Base-by-base conservation (phyloP, 2,797 vertebrate species). In the Malacoraja senta region DNA sequence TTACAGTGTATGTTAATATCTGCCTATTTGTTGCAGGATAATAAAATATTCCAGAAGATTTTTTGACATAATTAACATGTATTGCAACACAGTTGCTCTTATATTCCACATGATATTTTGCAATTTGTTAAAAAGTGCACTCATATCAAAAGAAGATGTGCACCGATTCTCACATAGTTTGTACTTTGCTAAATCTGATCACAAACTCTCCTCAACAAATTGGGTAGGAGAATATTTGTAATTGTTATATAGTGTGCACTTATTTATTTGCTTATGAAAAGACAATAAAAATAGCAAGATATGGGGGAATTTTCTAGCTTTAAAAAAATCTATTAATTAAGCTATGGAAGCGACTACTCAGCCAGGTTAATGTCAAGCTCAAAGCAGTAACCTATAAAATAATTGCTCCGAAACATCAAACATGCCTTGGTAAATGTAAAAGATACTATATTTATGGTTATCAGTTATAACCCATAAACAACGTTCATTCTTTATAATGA, bases 401-500 rank as follows among this genome's bases (percentile, higher is more conserved):
- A 88, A 84, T 68, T 68, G 17, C 61, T 88, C 21, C 10, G 6
- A 35, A 88, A 19, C 26, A 88, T 88, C n/a, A 88, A 88, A 88
- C 65, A 53, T 1, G 1, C 63, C 84, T 21, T 35, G n/a, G 63
- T n/a, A n/a, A 68, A 24, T 19, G 0, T 32, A 19, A 15, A 86
- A 58, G 83, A 6, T 13, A 84, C 4, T 19, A 8, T 63, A 65
- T 65, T 65, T 65, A 86, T 86, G 19, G 63, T 19, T 15, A 88
- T 88, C 53, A 88, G 63, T 88, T 88, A 65, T 63, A 88, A 88
- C 32, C 61, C 61, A 65, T 63, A 88, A 88, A 88, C 61, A n/a
- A 35, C 32, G 7, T 21, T 68, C 63, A 88, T 63, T 86, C 17
- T 68, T 88, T 68, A 88, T n/a, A 44, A 88, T 24, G 63, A 17